Evolutionary conservation across 2,797 vertebrate genomes (phyloP).

Genomic region (Semaprochilodus insignis): DNA sequence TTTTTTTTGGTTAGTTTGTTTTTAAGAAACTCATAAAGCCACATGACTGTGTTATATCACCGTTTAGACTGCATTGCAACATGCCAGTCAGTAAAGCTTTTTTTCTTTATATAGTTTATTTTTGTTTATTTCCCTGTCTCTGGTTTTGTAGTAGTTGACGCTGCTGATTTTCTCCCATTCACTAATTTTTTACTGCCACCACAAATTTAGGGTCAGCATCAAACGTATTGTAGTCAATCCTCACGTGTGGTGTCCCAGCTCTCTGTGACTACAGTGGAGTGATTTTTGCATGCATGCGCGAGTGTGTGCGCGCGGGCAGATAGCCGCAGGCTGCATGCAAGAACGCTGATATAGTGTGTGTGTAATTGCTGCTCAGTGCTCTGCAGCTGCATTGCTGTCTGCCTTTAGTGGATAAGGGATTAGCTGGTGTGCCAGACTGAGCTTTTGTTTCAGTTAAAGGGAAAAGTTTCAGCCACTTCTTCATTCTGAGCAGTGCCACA

Average conservation of each 20-base stretch:
- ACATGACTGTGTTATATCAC: not conserved
- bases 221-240: not conserved
- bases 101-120: not conserved
- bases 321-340: conserved; percentile 36
- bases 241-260: conserved; percentile 1
- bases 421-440: conserved; percentile 39
- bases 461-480: conserved; percentile 48
- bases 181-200: not conserved
- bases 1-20: not conserved
- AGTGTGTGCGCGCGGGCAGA: conserved; percentile 5
- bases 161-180: not conserved
- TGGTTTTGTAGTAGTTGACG: not conserved
- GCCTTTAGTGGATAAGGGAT: conserved; percentile 49
- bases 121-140: not conserved
- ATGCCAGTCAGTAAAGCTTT: not conserved
- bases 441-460: conserved; percentile 51
- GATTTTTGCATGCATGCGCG: conserved; percentile 12
- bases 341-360: conserved; percentile 15
- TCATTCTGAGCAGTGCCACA: conserved; percentile 1
- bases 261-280: conserved; percentile 16
- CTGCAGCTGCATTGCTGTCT: conserved; percentile 46
- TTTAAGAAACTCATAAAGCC: not conserved
- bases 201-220: not conserved
- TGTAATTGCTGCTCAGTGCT: conserved; percentile 41
- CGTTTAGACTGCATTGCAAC: not conserved